Percentiles rank a stretch among this genome's conserved stretches.
These are phyloP conservation scores for Drosophila mimica DNA, from an alignment of 2,888 invertebrate genomes.

Conservation along the genomic window DNA sequence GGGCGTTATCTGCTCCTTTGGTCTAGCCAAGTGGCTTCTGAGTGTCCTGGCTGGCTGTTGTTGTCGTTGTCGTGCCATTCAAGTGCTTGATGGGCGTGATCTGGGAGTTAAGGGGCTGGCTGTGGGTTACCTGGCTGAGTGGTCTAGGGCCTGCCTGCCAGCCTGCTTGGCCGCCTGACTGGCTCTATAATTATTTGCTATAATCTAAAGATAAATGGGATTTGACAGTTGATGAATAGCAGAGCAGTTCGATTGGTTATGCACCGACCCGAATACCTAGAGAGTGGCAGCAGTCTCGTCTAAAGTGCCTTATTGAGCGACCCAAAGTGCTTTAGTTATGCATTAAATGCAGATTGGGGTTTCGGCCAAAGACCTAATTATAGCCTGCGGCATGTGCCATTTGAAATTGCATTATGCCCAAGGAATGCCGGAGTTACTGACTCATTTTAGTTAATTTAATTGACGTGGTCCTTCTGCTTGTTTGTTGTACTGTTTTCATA, in stretches of 20 bases:
- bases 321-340: conserved; percentile 55
- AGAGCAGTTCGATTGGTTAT: conserved; percentile 67
- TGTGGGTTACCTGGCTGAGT: conserved; percentile 32
- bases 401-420: conserved; percentile 34
- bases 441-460: conserved; percentile 60
- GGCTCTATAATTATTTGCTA: conserved; percentile 73
- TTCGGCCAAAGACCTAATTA: conserved; percentile 23
- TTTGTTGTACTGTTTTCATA: background rate
- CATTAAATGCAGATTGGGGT: conserved; percentile 35
- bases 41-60: conserved; percentile 47
- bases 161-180: conserved; percentile 19
- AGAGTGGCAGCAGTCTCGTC: conserved; percentile 6
- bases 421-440: conserved; percentile 35
- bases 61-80: conserved; percentile 41
- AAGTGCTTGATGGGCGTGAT: conserved; percentile 56
- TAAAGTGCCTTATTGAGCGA: conserved; percentile 43
- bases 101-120: background rate
- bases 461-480: conserved; percentile 4
- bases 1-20: conserved; percentile 44
- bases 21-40: conserved; percentile 67
- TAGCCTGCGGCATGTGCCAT: conserved; percentile 32
- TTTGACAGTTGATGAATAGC: conserved; percentile 77
- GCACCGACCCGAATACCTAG: conserved; percentile 26
- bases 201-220: conserved; percentile 77
- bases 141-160: conserved; percentile 1